A percentile compares a stretch with the other conserved stretches of the same genome.
phyloP scores from a whole-genome alignment of 2,888 invertebrate species.

The Drosophila peninsularis region DNA sequence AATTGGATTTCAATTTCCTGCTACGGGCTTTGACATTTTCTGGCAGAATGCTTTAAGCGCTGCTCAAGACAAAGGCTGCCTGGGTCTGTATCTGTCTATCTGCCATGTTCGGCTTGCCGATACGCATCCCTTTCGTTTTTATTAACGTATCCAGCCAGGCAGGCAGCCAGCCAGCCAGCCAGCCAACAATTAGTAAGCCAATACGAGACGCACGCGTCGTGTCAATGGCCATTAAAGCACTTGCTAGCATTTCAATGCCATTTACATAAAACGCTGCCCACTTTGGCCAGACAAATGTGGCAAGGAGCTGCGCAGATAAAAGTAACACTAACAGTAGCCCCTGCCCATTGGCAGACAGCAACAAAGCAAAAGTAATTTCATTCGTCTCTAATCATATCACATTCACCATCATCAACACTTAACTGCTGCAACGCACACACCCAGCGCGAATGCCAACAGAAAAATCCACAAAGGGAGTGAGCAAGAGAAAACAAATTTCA shows the following conservation, averaged over 20 bases:
- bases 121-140: slow-evolving; percentile 12
- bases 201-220: slow-evolving; percentile 52
- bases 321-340: slow-evolving; percentile 19
- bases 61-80: slow-evolving; percentile 43
- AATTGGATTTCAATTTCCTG: slow-evolving; percentile 66
- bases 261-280: slow-evolving; percentile 58
- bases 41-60: slow-evolving; percentile 37
- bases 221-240: slow-evolving; percentile 44
- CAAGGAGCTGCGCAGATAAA: slow-evolving; percentile 5
- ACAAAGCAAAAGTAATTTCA: slow-evolving; percentile 58
- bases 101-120: slow-evolving; percentile 1
- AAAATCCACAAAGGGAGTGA: not conserved
- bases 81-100: slow-evolving; percentile 5
- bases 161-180: not conserved
- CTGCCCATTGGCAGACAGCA: slow-evolving; percentile 27
- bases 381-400: slow-evolving; percentile 68
- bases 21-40: slow-evolving; percentile 47
- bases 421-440: slow-evolving; percentile 32
- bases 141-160: slow-evolving; percentile 10
- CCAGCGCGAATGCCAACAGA: not conserved
- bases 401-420: slow-evolving; percentile 33
- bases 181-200: slow-evolving; percentile 62
- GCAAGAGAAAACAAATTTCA: slow-evolving; percentile 25
- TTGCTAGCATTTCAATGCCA: slow-evolving; percentile 26
- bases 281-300: slow-evolving; percentile 28